phyloP scores from a whole-genome alignment of 2,113 vertebrate genomes.

The Anser brachyrhynchus region DNA sequence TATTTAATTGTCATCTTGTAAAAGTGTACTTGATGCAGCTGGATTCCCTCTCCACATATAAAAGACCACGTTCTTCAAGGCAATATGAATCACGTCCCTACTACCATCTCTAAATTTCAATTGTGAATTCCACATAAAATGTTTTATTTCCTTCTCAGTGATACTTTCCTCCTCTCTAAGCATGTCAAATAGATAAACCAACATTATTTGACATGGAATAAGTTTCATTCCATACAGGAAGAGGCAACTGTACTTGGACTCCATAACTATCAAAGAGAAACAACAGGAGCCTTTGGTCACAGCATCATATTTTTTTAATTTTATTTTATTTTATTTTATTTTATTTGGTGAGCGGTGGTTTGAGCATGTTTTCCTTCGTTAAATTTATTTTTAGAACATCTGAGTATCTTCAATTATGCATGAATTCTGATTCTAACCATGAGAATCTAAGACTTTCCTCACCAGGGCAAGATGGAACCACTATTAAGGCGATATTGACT shows the following conservation, averaged over 20 bases:
- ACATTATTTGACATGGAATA: fast-evolving
- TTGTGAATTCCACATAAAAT: not conserved
- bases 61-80: not conserved
- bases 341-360: fast-evolving
- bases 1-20: not conserved
- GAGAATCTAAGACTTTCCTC: not conserved
- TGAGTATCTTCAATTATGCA: not conserved
- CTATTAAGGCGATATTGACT: not conserved
- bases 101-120: not conserved
- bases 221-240: constrained; percentile 3
- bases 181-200: not conserved
- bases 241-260: not conserved
- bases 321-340: too few species aligned
- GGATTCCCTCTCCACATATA: not conserved
- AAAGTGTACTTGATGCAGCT: not conserved
- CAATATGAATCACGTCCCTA: not conserved
- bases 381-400: not conserved
- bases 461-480: not conserved
- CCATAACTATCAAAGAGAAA: not conserved
- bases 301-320: not conserved
- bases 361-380: not conserved
- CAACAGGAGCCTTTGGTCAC: not conserved
- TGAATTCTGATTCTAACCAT: not conserved
- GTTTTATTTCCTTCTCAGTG: not conserved
- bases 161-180: not conserved